A percentile compares a stretch with the other conserved stretches of the same genome.
Conservation (phyloP, 2,113 vertebrate genomes). For the Pavo muticus region DNA sequence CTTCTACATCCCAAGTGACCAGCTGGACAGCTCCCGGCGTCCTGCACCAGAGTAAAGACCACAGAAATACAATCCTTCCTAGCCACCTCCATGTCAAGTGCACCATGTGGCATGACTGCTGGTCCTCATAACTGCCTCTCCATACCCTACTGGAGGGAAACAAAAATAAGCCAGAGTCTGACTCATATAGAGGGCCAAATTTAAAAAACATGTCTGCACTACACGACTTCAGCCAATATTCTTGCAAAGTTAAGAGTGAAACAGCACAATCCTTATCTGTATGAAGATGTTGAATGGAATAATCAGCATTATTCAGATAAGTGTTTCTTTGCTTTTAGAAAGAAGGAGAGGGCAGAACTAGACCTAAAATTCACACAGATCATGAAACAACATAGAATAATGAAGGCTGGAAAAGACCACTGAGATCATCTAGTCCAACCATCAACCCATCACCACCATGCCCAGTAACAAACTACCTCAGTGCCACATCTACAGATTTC, state of each 20-base stretch:
- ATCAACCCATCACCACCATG: no score
- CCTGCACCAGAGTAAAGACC: not conserved
- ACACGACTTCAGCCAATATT: not conserved
- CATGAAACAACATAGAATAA: accelerated
- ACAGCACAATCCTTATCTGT: not conserved
- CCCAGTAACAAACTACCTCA: no score
- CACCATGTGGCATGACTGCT: not conserved
- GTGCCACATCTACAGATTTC: no score
- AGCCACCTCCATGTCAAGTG: not conserved
- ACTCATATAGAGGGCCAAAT: not conserved
- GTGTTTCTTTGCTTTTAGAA: not conserved
- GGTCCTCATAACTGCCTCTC: not conserved
- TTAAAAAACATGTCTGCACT: not conserved
- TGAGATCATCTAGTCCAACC: no score
- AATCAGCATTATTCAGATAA: not conserved
- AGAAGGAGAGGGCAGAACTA: not conserved
- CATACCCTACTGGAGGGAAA: not conserved
- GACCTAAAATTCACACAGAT: not conserved
- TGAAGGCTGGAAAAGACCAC: no score
- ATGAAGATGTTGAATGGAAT: not conserved
- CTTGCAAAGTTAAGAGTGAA: not conserved
- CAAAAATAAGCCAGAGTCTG: not conserved
- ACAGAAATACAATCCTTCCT: not conserved
- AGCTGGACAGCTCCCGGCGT: not conserved
- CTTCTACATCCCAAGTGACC: not conserved